A percentile compares a stretch with the other conserved stretches of the same genome.
Evolutionary conservation across 2,797 vertebrate species (phyloP).

Genomic region (Heteromormyrus szaboi): DNA sequence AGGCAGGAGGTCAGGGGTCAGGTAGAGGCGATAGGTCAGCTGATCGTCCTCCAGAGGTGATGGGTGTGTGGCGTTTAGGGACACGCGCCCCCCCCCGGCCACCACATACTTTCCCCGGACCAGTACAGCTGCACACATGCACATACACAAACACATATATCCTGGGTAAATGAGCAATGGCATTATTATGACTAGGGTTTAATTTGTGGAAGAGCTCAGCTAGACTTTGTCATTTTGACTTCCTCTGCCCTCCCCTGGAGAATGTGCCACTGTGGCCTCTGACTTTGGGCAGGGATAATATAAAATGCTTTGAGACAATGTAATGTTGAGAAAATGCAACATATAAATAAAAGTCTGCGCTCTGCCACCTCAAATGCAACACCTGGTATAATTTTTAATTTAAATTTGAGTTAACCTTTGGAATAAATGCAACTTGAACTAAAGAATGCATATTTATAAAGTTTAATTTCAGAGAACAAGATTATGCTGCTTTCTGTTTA

Average conservation of each 20-base stretch:
- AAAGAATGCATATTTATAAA: not conserved
- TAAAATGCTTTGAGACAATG: not conserved
- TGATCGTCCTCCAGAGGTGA: conserved; percentile 75
- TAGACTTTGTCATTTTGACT: not conserved
- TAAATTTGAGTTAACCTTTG: not conserved
- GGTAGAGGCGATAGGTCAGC: conserved; percentile 69
- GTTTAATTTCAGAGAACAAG: not conserved
- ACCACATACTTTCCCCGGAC: conserved; percentile 67
- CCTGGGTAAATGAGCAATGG: not conserved
- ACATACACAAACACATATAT: not conserved
- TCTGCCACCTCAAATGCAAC: not conserved
- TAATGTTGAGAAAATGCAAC: not conserved
- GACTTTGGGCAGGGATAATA: not conserved
- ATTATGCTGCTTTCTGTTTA: not conserved
- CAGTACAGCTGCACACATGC: conserved; percentile 65
- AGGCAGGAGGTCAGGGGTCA: conserved; percentile 74
- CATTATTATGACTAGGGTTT: not conserved
- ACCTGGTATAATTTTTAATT: not conserved
- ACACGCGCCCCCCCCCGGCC: conserved; percentile 67
- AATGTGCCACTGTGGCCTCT: not conserved
- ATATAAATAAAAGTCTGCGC: not conserved
- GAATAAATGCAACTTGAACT: not conserved
- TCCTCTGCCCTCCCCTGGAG: not conserved
- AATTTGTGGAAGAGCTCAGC: not conserved
- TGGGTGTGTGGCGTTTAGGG: conserved; percentile 67